Percentiles rank a stretch among this genome's conserved stretches.
Conservation (phyloP, 2,113 vertebrate species). For the Sula dactylatra region DNA sequence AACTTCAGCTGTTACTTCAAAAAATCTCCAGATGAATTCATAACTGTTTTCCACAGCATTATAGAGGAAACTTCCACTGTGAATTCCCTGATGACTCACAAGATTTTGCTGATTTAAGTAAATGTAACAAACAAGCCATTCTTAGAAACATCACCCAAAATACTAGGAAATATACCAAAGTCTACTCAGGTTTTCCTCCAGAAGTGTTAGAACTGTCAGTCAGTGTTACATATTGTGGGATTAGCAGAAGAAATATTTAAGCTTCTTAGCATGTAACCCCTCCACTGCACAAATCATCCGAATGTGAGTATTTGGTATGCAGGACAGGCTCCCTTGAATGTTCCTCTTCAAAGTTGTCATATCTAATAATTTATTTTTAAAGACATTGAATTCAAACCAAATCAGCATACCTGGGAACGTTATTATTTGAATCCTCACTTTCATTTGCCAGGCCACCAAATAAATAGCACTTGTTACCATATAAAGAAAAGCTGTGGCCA, state of each 20-base stretch:
- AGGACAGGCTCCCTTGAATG: neutral
- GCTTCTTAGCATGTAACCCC: neutral
- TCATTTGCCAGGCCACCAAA: conserved; percentile 90
- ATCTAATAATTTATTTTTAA: neutral
- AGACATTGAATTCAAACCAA: neutral
- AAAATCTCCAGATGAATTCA: neutral
- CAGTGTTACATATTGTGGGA: neutral
- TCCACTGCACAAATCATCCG: neutral
- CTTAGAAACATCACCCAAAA: neutral
- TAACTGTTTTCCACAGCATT: neutral
- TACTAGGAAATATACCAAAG: neutral
- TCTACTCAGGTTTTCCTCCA: neutral
- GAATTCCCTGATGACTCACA: neutral
- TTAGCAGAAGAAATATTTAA: neutral
- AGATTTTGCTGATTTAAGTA: neutral
- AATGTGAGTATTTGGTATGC: neutral
- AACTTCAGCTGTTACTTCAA: neutral
- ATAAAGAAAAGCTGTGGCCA: conserved; percentile 88
- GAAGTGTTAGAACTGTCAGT: neutral
- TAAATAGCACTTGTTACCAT: conserved; percentile 89
- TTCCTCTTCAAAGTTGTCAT: neutral
- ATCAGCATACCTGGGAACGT: conserved; percentile 84
- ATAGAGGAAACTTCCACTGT: neutral
- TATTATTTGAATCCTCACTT: conserved; percentile 92
- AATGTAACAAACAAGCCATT: neutral